A percentile compares a stretch with the other conserved stretches of the same genome.
Conservation (phyloP, 1,140 invertebrate species). For the Bombus affinis region DNA sequence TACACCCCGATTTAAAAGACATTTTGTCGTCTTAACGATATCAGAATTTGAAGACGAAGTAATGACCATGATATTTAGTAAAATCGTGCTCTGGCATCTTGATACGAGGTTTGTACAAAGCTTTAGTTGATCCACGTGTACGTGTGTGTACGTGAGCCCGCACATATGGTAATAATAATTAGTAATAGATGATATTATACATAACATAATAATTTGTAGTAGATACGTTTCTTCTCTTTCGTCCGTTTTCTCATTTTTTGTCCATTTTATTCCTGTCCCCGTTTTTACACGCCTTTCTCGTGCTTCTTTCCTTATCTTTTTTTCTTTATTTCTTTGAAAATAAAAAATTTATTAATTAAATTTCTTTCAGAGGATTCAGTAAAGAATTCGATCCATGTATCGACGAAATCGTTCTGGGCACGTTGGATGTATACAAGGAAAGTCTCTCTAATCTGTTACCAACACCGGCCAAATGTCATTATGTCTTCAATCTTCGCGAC, state of each 20-base stretch:
- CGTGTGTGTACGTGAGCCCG: no score
- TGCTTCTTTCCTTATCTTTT: neutral
- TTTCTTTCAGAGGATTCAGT: slow-evolving; percentile 90
- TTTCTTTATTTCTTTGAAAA: neutral
- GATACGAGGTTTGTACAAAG: slow-evolving; percentile 85
- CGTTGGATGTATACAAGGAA: slow-evolving; percentile 93
- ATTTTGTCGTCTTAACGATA: slow-evolving; percentile 94
- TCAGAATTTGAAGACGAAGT: slow-evolving; percentile 95
- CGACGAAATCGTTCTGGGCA: slow-evolving; percentile 93
- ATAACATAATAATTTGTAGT: no score
- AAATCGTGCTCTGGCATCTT: slow-evolving; percentile 97
- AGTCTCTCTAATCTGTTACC: slow-evolving; percentile 92
- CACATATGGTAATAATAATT: no score
- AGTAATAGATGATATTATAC: no score
- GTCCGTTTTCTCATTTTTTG: neutral
- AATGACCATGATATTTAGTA: slow-evolving; percentile 93
- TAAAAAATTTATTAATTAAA: neutral
- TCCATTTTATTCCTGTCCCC: no score
- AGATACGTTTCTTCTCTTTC: neutral
- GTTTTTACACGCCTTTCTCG: neutral
- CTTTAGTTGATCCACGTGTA: neutral
- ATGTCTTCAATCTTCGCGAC: slow-evolving; percentile 97
- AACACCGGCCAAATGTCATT: slow-evolving; percentile 95
- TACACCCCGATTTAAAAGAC: slow-evolving; percentile 93
- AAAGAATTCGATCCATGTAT: slow-evolving; percentile 97